Percentiles rank a stretch among this genome's conserved stretches.
Conservation (phyloP, 2,888 invertebrate genomes). For the Diaperis boleti region DNA sequence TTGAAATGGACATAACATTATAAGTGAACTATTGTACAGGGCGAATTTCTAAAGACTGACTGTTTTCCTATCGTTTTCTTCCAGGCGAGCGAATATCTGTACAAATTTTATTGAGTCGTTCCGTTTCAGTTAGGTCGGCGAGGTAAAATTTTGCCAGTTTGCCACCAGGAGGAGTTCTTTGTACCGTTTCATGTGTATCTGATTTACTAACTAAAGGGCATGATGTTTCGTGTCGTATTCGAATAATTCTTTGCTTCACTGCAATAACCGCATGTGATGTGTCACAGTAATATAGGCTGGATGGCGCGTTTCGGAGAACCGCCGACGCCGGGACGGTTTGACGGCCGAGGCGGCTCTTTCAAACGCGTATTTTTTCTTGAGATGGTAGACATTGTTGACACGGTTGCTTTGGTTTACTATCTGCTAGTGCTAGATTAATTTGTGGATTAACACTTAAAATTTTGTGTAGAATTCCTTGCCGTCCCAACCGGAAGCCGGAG, state of each 20-base stretch:
- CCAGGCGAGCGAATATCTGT: constrained; percentile 58
- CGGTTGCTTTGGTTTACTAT: constrained; percentile 33
- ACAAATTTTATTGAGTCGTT: constrained; percentile 57
- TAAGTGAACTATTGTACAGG: constrained; percentile 18
- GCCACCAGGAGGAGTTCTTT: background rate
- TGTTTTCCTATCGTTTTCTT: constrained; percentile 48
- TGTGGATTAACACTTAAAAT: constrained; percentile 52
- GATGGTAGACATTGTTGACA: constrained; percentile 10
- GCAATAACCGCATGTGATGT: constrained; percentile 32
- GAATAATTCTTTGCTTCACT: constrained; percentile 31
- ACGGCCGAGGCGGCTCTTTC: no score
- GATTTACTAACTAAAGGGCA: constrained; percentile 28
- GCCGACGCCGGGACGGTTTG: no score
- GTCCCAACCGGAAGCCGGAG: constrained; percentile 64
- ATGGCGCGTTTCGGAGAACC: no score
- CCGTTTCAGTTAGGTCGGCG: constrained; percentile 21
- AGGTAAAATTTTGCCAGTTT: constrained; percentile 13
- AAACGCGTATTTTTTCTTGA: background rate
- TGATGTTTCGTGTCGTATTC: constrained; percentile 29
- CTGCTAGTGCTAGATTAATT: constrained; percentile 29
- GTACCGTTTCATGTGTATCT: background rate
- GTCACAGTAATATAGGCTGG: no score
- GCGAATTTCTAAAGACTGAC: constrained; percentile 29
- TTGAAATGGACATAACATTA: constrained; percentile 47
- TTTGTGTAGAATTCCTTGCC: constrained; percentile 79